Percentiles rank a stretch among this genome's conserved stretches.
Conservation (phyloP, 2,113 vertebrate species). For the Acrocephalus arundinaceus region DNA sequence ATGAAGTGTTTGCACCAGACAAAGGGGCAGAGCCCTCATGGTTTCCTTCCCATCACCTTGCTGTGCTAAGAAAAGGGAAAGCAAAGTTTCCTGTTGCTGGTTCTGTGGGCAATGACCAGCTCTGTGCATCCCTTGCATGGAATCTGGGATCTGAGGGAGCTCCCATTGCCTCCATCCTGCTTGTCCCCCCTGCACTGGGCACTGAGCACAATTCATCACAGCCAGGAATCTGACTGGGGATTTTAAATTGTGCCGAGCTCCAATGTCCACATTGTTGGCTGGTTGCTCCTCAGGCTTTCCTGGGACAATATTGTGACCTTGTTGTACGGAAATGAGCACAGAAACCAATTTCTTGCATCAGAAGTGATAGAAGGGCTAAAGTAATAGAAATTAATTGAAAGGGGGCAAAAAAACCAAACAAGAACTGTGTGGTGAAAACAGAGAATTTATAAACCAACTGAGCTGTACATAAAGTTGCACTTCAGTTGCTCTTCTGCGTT, state of each 20-base stretch:
- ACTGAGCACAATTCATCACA: not conserved
- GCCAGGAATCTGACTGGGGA: not conserved
- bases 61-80: not conserved
- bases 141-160: too few relatives aligned
- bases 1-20: not conserved
- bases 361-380: not conserved
- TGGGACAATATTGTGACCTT: not conserved
- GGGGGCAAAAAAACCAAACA: fast-evolving
- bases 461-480: not conserved
- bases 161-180: not conserved
- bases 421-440: not conserved
- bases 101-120: not conserved
- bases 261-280: not conserved
- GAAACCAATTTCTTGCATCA: not conserved
- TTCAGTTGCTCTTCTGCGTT: not conserved
- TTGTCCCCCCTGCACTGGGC: not conserved
- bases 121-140: fast-evolving
- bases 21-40: not conserved
- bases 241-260: not conserved
- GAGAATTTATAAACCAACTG: not conserved
- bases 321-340: not conserved
- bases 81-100: fast-evolving
- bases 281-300: not conserved
- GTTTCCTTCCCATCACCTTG: not conserved
- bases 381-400: not conserved